Evolutionary conservation across 2,888 invertebrate species (phyloP), one percentile per base, ranked within the genome.

Genomic region (Acronicta alni): DNA sequence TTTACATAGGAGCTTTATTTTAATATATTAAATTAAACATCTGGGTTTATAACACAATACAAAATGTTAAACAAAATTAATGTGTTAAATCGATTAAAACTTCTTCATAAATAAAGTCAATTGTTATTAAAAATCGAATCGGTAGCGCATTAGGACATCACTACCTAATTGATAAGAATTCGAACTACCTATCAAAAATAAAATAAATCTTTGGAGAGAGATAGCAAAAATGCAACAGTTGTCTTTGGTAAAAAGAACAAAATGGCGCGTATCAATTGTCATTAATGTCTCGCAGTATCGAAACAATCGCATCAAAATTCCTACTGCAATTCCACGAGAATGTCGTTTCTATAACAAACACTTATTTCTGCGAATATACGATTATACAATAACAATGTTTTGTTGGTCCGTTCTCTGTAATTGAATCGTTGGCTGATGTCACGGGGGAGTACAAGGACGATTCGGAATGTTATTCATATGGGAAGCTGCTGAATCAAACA

Each of bases 401-500:
- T 56, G 72, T 77, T 71, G 60, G 72, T 71, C 78, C 77, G 80
- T 77, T 73, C 77, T 57, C 77, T 80, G 73, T 86, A 85, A 87
- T 85, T 84, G 83, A 84, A 86, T 83, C 73, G 75, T 65, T 63
- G 64, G 76, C 63, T 56, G 61, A 59, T 68, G 80, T 77, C 81
- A 57, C 79, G 42, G n/a, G 81, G 83, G 83, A 81, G 55, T 74
- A 68, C 69, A 71, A 57, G 70, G 72, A 65, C 67, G 69, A 66
- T 67, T 78, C 62, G 26, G 54, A 54, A 60, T 57, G 60, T 53
- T 58, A 59, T 65, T 57, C 74, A 60, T 57, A 58, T 60, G 57
- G 43, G 54, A 52, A 48, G 15, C 57, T 43, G 26, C 16, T 43
- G 26, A 52, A 44, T 48, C 16, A 52, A 53, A 30, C 26, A 32